These are phyloP conservation scores for Acrocephalus kingi DNA, from an alignment of 2,113 vertebrate genomes.

Conservation along the genomic window DNA sequence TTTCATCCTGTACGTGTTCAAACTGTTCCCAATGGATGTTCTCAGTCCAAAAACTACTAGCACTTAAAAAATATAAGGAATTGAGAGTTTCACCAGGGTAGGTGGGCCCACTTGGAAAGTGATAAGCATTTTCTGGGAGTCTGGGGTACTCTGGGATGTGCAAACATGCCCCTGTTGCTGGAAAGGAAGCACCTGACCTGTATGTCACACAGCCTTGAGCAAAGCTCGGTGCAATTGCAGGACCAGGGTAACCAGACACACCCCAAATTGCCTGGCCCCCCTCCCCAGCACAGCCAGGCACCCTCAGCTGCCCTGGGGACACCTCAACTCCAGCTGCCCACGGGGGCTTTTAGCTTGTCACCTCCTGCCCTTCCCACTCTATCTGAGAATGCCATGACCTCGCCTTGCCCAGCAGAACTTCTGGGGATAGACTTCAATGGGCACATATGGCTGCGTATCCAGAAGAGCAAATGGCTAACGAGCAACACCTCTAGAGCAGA, in stretches of 20 bases:
- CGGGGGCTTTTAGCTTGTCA: fast-evolving
- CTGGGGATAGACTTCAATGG: background rate
- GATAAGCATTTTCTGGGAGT: background rate
- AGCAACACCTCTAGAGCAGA: fast-evolving
- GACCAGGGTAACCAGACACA: background rate
- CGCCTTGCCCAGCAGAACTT: background rate
- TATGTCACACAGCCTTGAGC: background rate
- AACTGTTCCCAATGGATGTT: background rate
- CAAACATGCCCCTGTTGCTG: background rate
- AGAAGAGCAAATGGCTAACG: background rate
- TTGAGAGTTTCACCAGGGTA: background rate
- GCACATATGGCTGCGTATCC: background rate
- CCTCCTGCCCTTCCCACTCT: background rate
- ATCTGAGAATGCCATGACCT: background rate
- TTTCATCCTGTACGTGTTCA: background rate
- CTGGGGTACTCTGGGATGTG: background rate
- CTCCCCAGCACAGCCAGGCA: background rate
- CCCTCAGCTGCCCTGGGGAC: background rate
- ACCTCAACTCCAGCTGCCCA: background rate
- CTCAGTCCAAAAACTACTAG: background rate
- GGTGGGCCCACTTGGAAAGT: background rate
- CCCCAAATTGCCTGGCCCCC: background rate
- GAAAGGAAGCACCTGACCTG: background rate
- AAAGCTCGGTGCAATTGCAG: background rate
- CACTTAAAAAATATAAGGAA: background rate